phyloP scores from a whole-genome alignment of 2,113 vertebrate genomes.

The Oophaga pumilio region DNA sequence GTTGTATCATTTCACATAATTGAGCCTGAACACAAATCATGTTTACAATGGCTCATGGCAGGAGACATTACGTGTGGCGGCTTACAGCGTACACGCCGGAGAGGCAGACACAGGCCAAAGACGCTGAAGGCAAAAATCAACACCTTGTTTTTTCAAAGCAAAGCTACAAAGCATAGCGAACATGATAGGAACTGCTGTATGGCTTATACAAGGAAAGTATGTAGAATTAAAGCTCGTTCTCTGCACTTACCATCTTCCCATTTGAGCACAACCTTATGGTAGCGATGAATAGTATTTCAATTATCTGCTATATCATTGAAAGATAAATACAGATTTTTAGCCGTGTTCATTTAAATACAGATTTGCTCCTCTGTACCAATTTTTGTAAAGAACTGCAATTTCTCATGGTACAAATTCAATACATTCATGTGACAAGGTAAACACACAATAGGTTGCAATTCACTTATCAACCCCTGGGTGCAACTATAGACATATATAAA shows the following conservation, averaged over 20 bases:
- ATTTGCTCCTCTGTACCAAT: too few relatives aligned
- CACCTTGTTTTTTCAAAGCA: slow-evolving; percentile 30
- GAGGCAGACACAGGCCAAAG: slow-evolving; percentile 10
- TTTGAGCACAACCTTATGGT: not conserved
- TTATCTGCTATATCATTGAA: not conserved
- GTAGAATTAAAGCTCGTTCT: not conserved
- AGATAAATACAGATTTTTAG: not conserved
- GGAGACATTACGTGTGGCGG: slow-evolving; percentile 1
- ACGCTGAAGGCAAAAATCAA: slow-evolving; percentile 40
- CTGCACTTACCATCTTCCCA: not conserved
- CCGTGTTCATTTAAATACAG: not conserved
- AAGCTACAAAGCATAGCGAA: not conserved
- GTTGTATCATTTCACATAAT: slow-evolving; percentile 35
- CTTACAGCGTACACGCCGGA: not conserved
- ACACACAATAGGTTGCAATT: too few relatives aligned
- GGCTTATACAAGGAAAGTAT: not conserved
- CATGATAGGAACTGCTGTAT: not conserved
- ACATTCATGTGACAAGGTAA: too few relatives aligned
- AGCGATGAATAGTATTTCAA: not conserved
- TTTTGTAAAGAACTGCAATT: too few relatives aligned
- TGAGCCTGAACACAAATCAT: slow-evolving; percentile 26
- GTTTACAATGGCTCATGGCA: slow-evolving; percentile 39
- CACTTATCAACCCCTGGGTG: too few relatives aligned
- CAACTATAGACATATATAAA: too few relatives aligned
- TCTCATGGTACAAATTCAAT: too few relatives aligned